Evolutionary conservation across 1,140 invertebrate genomes (phyloP), one percentile per base, ranked within the genome.

Genomic region (Tenebrio molitor): DNA sequence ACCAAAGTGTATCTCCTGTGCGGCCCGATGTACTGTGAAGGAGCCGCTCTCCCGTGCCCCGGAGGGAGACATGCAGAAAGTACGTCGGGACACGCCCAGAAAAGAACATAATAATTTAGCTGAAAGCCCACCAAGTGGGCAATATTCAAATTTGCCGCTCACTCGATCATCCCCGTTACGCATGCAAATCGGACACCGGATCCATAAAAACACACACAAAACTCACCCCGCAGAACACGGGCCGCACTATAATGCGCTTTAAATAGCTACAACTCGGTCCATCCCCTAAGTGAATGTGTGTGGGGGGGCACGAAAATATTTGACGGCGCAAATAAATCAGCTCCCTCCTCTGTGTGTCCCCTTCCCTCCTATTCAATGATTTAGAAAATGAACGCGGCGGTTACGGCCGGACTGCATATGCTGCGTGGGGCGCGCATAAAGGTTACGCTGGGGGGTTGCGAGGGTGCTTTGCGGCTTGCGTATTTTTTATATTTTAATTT

Each of bases 1-100:
- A 76, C 69, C 74, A 74, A 76, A 76, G 69, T 74, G 72, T 76
- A 76, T 76, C 72, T 74, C 33, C 42, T 68, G 21, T 67, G 50
- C 33, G 33, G 16, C 16, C 44, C 50, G 67, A 69, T 69, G 46
- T 53, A 69, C 50, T 69, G 44, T 69, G 44, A 58, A 42, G 25
- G 36, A 69, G 65, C 63, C 34, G 68, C 50, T 72, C 50, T 72
- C 16, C 19, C 1, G 41, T 12, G 7, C 33, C 25, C 70, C 29
- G 36, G 19, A 17, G 14, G 10, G 14, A 29, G 5, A 25, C 41
- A 29, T 29, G 39, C 17, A 19, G 42, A 65, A 53, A 69, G 66
- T 25, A 53, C 67, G 17, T 17, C n/a, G 29, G 17, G 23, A 50
- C 34, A 58, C 50, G 46, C 17, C 68, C 33, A 36, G 25, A 70